Evolutionary conservation across 2,113 vertebrate genomes (phyloP).

Genomic region (Vanacampus margaritifer): DNA sequence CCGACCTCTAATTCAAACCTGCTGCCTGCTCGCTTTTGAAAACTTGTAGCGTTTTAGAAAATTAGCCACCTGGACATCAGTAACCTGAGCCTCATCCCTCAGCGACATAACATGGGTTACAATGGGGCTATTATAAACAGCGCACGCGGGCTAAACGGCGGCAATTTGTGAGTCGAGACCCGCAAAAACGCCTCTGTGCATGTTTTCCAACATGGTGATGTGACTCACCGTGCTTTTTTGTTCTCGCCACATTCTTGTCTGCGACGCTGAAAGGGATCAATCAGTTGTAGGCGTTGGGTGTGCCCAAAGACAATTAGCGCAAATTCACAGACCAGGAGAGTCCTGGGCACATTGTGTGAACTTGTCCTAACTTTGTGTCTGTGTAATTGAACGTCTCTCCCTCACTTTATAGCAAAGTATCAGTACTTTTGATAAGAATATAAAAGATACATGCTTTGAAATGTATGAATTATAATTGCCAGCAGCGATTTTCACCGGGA

Average conservation of each 20-base stretch:
- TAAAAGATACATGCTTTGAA: not conserved
- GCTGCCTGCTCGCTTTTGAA: conserved; percentile 16
- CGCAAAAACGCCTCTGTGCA: not conserved
- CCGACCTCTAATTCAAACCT: conserved; percentile 24
- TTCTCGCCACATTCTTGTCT: conserved; percentile 46
- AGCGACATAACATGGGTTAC: conserved; percentile 7
- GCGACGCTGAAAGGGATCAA: conserved; percentile 8
- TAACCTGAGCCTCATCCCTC: conserved; percentile 33
- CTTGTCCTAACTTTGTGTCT: conserved; percentile 20
- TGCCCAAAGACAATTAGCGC: conserved; percentile 34
- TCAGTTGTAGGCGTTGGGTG: conserved; percentile 22
- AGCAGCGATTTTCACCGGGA: not conserved
- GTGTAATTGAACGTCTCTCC: not conserved
- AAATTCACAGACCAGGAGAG: conserved; percentile 28
- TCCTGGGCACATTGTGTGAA: conserved; percentile 51
- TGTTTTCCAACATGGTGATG: conserved; percentile 24
- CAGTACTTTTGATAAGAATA: not conserved
- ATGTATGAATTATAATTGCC: not conserved
- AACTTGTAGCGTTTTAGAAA: conserved; percentile 10
- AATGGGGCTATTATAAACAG: conserved; percentile 35
- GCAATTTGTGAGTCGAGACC: conserved; percentile 42
- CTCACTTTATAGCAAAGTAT: not conserved
- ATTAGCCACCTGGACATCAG: conserved; percentile 31
- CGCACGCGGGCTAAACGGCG: conserved; percentile 9
- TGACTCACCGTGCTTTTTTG: conserved; percentile 52